These are phyloP conservation scores for Lepidochitona cinerea DNA, from an alignment of 2,888 invertebrate genomes.

Conservation along the genomic window DNA sequence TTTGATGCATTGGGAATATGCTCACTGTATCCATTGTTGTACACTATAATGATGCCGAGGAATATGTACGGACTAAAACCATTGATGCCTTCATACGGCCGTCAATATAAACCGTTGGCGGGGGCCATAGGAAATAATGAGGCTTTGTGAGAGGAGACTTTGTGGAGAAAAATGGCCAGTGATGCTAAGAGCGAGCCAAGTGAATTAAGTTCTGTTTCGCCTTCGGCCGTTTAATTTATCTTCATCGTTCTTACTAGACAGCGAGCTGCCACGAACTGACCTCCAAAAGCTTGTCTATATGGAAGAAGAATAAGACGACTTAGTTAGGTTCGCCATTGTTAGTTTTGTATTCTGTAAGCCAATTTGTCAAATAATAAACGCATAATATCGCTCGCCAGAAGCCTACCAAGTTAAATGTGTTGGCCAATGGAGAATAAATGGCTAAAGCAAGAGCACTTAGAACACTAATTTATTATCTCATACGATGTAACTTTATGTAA, in stretches of 20 bases:
- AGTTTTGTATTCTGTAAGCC: no score
- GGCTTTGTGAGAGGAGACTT: neutral
- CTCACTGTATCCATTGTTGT: neutral
- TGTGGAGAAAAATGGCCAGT: neutral
- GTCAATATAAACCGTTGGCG: neutral
- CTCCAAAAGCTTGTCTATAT: no score
- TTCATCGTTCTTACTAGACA: neutral
- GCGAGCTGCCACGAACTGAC: no score
- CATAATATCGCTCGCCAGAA: no score
- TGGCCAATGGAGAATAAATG: no score
- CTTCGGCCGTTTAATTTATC: neutral
- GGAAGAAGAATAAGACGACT: no score
- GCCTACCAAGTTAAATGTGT: no score
- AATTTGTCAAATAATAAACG: no score
- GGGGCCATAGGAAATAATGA: neutral
- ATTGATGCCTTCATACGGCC: neutral
- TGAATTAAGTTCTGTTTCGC: neutral
- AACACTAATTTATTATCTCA: no score
- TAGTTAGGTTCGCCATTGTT: no score
- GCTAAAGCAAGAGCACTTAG: no score
- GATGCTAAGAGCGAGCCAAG: neutral
- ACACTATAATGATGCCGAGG: neutral
- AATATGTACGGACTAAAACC: neutral
- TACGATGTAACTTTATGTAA: no score
- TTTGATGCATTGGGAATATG: neutral